These are phyloP conservation scores for Anoplius nigerrimus DNA, from an alignment of 2,888 invertebrate species.

Conservation along the genomic window DNA sequence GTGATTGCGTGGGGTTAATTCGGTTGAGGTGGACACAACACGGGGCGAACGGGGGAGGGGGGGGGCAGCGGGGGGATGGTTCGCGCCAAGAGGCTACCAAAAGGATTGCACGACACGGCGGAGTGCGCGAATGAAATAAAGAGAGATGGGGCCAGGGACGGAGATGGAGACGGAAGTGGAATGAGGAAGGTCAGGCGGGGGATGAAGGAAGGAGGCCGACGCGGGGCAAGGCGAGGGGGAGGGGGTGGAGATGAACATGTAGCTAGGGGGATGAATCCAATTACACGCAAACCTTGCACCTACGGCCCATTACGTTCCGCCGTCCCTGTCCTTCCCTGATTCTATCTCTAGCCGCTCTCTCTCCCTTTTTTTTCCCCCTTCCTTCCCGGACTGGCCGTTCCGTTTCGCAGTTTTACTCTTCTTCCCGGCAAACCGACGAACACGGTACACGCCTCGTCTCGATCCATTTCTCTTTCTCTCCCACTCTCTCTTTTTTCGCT, in stretches of 20 bases:
- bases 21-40: conserved; percentile 47
- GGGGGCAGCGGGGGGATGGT: conserved; percentile 26
- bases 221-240: conserved; percentile 25
- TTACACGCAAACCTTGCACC: conserved; percentile 70
- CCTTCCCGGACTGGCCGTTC: conserved; percentile 18
- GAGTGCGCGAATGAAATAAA: background rate
- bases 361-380: conserved; percentile 20
- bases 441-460: conserved; percentile 48
- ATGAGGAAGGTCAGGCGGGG: too few relatives aligned
- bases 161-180: conserved; percentile 37
- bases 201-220: conserved; percentile 27
- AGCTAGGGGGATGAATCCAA: conserved; percentile 68
- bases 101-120: conserved; percentile 17
- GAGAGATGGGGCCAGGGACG: conserved; percentile 23
- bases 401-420: conserved; percentile 25
- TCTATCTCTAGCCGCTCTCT: conserved; percentile 10
- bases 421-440: conserved; percentile 33
- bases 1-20: conserved; percentile 61
- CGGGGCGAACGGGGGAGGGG: conserved; percentile 25
- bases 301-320: conserved; percentile 64
- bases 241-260: conserved; percentile 46
- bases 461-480: conserved; percentile 37
- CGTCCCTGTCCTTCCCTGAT: conserved; percentile 29
- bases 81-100: conserved; percentile 30
- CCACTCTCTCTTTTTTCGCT: conserved; percentile 16